Conservation (phyloP, 37 sponge, comb jelly and placozoan species). For the Spongilla lacustris region DNA sequence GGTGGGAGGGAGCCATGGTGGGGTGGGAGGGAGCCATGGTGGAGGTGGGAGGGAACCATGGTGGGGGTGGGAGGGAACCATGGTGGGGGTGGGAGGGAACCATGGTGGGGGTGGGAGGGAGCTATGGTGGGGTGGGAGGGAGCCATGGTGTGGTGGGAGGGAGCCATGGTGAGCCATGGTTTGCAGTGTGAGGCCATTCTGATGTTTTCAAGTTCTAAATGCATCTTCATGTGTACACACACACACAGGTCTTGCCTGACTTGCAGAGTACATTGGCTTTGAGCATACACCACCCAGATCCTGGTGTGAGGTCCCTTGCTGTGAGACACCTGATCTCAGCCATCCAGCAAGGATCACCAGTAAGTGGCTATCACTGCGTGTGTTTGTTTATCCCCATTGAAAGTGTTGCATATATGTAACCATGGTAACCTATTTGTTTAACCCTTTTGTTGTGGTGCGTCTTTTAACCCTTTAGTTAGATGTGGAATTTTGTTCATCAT, state of each 20-base stretch:
- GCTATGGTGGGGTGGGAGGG: no score
- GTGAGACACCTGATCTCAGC: conserved; percentile 38
- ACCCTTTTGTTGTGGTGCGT: not conserved
- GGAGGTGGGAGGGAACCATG: no score
- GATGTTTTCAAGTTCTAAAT: no score
- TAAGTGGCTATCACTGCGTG: no score
- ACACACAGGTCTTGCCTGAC: conserved; percentile 6
- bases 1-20: no score
- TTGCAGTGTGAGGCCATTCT: no score
- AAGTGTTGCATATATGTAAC: not conserved
- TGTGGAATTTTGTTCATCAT: conserved; percentile 43
- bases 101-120: no score
- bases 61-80: no score
- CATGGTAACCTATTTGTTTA: not conserved
- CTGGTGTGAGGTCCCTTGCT: conserved; percentile 67
- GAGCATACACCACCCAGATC: conserved; percentile 70
- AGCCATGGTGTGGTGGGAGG: no score
- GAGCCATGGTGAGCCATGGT: no score
- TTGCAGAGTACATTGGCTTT: conserved; percentile 42
- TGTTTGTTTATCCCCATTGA: not conserved
- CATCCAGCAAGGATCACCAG: conserved; percentile 12
- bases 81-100: no score
- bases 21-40: no score
- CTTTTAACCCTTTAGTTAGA: not conserved
- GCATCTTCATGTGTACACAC: not conserved